Percentiles rank a stretch among this genome's conserved stretches.
Evolutionary conservation across 2,113 vertebrate species (phyloP).

Genomic region (Limnothrissa miodon): DNA sequence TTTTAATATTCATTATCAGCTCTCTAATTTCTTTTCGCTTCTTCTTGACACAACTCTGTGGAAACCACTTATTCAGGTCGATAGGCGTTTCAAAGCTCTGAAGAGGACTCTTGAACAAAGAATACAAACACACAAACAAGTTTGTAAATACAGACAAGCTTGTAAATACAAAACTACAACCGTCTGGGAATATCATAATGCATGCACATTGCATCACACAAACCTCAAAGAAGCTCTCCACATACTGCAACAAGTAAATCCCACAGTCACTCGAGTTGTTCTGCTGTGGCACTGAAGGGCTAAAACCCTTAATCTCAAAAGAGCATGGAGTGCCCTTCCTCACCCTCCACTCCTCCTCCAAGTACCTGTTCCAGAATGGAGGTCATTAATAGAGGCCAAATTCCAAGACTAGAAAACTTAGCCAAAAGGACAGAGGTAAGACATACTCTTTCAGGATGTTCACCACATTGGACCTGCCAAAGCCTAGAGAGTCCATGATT

Average conservation of each 20-base stretch:
- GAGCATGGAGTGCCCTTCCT: constrained; percentile 80
- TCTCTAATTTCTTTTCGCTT: constrained; percentile 81
- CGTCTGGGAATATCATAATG: background rate
- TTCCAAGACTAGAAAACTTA: background rate
- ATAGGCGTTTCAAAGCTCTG: constrained; percentile 79
- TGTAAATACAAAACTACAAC: background rate
- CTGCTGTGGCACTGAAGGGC: constrained; percentile 84
- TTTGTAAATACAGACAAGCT: background rate
- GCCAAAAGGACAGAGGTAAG: background rate
- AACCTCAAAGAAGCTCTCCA: constrained; percentile 91
- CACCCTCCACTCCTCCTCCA: constrained; percentile 86
- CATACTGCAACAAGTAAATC: constrained; percentile 83
- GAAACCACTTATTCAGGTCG: constrained; percentile 84
- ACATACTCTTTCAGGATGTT: constrained; percentile 86
- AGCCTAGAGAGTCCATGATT: constrained; percentile 84
- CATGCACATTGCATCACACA: background rate
- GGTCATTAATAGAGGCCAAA: background rate
- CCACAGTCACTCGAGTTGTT: constrained; percentile 89
- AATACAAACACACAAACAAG: constrained; percentile 11
- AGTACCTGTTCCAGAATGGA: constrained; percentile 66
- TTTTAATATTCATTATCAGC: constrained; percentile 79
- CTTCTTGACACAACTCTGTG: constrained; percentile 78
- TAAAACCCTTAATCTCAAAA: constrained; percentile 84
- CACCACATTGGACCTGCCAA: constrained; percentile 79
- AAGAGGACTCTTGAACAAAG: constrained; percentile 75